Evolutionary conservation across 2,113 vertebrate species (phyloP).

Genomic region (Ciconia maguari): DNA sequence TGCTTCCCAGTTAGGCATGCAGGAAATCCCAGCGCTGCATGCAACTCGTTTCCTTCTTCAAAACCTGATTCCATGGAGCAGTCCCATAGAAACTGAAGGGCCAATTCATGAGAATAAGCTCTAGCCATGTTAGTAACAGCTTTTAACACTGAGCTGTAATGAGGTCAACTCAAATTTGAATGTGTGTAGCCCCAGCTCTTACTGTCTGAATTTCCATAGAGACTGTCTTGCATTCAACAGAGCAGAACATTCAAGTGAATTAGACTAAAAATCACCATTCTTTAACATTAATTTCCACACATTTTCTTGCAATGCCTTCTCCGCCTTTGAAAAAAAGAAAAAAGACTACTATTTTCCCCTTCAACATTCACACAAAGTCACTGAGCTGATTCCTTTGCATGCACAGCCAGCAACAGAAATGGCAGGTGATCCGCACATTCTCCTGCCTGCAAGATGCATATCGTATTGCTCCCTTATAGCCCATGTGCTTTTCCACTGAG

Average conservation of each 20-base stretch:
- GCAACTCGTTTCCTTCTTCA: neutral
- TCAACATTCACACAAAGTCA: neutral
- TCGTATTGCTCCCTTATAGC: neutral
- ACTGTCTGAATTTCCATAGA: constrained; percentile 4
- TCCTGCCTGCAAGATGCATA: neutral
- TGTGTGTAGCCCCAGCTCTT: neutral
- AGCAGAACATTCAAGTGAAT: neutral
- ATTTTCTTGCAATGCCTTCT: neutral
- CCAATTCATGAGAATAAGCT: neutral
- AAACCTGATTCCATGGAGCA: neutral
- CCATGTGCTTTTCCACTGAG: neutral
- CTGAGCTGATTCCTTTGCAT: neutral
- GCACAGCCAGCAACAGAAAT: neutral
- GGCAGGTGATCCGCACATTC: neutral
- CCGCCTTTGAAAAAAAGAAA: neutral
- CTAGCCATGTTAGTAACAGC: neutral
- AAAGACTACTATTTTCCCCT: neutral
- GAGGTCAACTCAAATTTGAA: constrained; percentile 4
- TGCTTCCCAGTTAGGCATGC: neutral
- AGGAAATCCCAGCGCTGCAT: neutral
- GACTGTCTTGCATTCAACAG: neutral
- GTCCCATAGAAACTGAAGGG: neutral
- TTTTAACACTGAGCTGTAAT: neutral
- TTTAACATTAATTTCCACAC: constrained; percentile 8
- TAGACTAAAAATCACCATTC: neutral